Evolutionary conservation across 92 coral and sea anemone species (phyloP), one percentile per base, ranked within the genome.

Genomic region (Umimayanthus kanabou): DNA sequence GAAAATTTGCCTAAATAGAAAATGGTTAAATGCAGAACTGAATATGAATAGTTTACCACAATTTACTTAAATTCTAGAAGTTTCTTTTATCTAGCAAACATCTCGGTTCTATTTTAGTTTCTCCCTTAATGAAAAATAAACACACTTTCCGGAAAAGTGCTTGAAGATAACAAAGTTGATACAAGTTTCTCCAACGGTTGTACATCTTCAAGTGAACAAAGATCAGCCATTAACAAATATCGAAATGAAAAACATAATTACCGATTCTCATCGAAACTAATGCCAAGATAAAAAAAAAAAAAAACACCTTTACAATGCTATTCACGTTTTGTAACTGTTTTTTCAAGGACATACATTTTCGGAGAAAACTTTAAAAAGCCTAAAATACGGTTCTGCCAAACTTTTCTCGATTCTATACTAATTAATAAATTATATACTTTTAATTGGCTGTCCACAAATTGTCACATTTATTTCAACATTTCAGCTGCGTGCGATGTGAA

Each of bases 351-450:
- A 76, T 66, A 76, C 58, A 79, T 73, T 72, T 86, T 64, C 40
- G 85, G 57, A 23, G 80, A 15, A 73, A 87, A 80, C 77, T 29
- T 65, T 39, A 65, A 14, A 79, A 80, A 57, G 71, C 84, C 67
- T 73, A n/a, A 76, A 64, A 39, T 61, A 37, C 69, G 79, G 66
- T 81, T 76, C 85, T 80, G 42, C 33, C 29, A 77, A 58, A 84
- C 77, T 20, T 28, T 55, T 74, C 89, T 85, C 80, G 71, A 74
- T 85, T 88, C 58, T 39, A 72, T 89, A 83, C 82, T 93, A 91
- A 94, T 94, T 93, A 94, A 91, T 91, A 94, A 93, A 93, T 94
- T 88, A 94, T 94, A 93, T 85, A 91, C 87, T 75, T 88, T 90
- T 92, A 94, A 94, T 94, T 94, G 91, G 94, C 88, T 88, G 90